These are phyloP conservation scores for Rhinoptilus africanus DNA, from an alignment of 2,113 vertebrate species.

Conservation along the genomic window DNA sequence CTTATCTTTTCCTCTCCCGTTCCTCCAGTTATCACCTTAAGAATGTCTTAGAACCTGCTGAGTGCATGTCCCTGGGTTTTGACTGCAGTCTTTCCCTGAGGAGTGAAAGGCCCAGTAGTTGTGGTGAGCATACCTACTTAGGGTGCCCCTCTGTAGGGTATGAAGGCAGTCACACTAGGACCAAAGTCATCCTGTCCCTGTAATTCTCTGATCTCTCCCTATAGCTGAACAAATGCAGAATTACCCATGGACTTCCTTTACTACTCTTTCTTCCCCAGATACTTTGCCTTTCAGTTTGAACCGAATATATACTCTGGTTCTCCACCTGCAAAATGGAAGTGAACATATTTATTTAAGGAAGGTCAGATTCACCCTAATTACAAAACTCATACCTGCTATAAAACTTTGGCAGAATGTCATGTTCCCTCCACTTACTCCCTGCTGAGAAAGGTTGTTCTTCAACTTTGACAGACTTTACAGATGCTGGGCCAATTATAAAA, in stretches of 20 bases:
- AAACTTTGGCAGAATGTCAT: not conserved
- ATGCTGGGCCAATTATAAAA: not conserved
- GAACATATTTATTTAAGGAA: not conserved
- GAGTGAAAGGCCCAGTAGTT: not conserved
- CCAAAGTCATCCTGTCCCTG: not conserved
- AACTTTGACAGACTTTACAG: not conserved
- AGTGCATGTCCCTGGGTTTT: not conserved
- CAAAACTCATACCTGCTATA: not conserved
- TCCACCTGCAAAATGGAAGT: not conserved
- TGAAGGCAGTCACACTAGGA: not conserved
- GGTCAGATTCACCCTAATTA: not conserved
- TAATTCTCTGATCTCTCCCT: not conserved
- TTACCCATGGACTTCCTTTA: not conserved
- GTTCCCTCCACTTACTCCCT: not conserved
- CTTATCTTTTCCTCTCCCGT: not conserved
- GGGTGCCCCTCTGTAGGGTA: not conserved
- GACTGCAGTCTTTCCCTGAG: not conserved
- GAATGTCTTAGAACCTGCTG: not conserved
- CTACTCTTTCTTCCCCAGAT: not conserved
- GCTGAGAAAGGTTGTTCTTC: not conserved
- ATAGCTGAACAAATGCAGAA: not conserved
- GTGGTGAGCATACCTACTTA: not conserved
- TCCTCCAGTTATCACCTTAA: not conserved
- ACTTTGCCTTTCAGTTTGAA: not conserved
- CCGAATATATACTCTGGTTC: fast-evolving